These are phyloP conservation scores for Chloroclystis v-ata DNA, from an alignment of 2,888 invertebrate species.

Conservation along the genomic window DNA sequence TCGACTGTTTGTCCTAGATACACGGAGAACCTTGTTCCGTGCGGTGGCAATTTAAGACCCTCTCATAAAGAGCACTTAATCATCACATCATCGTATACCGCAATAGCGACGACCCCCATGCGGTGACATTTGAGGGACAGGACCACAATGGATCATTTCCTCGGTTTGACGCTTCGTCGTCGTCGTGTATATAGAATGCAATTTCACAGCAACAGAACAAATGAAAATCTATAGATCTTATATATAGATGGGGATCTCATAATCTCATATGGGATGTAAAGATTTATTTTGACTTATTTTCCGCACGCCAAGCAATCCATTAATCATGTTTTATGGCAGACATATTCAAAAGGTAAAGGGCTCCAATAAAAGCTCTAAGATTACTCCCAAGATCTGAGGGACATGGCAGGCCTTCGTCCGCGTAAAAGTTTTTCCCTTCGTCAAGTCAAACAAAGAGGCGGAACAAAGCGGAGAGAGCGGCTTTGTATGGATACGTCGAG, in stretches of 20 bases:
- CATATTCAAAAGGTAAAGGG: conserved; percentile 24
- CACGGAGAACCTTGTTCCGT: conserved; percentile 23
- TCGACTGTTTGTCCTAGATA: conserved; percentile 25
- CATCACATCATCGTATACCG: conserved; percentile 51
- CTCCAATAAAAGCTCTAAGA: conserved; percentile 42
- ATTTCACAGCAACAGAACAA: conserved; percentile 31
- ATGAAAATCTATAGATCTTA: conserved; percentile 6
- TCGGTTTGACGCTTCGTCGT: conserved; percentile 58
- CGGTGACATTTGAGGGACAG: conserved; percentile 43
- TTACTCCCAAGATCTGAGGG: conserved; percentile 37
- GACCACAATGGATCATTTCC: conserved; percentile 67
- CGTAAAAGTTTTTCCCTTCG: conserved; percentile 58
- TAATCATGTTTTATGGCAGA: conserved; percentile 25
- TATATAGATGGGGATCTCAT: not conserved
- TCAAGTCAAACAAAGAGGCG: conserved; percentile 71
- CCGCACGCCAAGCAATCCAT: conserved; percentile 16
- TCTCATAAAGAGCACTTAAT: conserved; percentile 55
- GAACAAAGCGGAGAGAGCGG: conserved; percentile 73
- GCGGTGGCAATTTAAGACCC: conserved; percentile 42
- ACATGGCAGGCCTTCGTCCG: conserved; percentile 35
- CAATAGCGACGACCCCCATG: conserved; percentile 56
- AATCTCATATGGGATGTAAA: not conserved
- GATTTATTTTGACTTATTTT: not conserved
- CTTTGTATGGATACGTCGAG: conserved; percentile 65
- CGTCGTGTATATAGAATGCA: conserved; percentile 40